Base-by-base conservation (phyloP, 2,113 vertebrate species). In the Pitta sordida region DNA sequence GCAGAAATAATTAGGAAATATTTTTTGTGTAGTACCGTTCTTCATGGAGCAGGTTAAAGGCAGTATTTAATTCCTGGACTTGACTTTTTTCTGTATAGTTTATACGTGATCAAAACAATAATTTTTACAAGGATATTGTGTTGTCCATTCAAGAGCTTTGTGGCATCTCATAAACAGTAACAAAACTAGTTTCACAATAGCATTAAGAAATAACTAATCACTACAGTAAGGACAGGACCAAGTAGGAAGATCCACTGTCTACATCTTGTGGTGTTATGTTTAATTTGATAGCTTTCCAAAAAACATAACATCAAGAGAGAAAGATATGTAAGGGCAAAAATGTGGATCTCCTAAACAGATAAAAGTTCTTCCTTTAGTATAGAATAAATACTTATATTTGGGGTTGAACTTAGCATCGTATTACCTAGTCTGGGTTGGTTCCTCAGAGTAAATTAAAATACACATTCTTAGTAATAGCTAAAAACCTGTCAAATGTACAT, bases 1-100 rank as follows among this genome's bases (percentile, higher is more conserved):
- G 81, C 74, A 95, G 88, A 93, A 96, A 93, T 94, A 95, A 95
- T 93, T 90, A 94, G 68, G 67, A 93, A 83, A 71, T 79, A 70
- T 73, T 76, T 95, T 90, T 93, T 86, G 69, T 77, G 44, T 58
- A 73, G 76, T 64, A 83, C 60, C 65, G 56, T 24, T 79, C 91
- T 74, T 92, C 49, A 63, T 10, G 17, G 59, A 65, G 13, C 63
- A 80, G 36, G 76, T 70, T 39, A 76, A 84, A 93, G 53, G 43
- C 46, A 74, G 23, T 70, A 77, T 78, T 80, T 69, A 30, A 78
- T 69, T 16, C 23, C 14, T 55, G 24, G 36, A 21, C 4, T 83
- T 52, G 11, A 39, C 19, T 18, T 15, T 70, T 26, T 22, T 36
- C 56, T 39, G 2, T 52, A 37, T 17, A 60, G 41, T 49, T 81